Conservation (phyloP, 2,888 invertebrate genomes). For the Hylaea fasciaria region DNA sequence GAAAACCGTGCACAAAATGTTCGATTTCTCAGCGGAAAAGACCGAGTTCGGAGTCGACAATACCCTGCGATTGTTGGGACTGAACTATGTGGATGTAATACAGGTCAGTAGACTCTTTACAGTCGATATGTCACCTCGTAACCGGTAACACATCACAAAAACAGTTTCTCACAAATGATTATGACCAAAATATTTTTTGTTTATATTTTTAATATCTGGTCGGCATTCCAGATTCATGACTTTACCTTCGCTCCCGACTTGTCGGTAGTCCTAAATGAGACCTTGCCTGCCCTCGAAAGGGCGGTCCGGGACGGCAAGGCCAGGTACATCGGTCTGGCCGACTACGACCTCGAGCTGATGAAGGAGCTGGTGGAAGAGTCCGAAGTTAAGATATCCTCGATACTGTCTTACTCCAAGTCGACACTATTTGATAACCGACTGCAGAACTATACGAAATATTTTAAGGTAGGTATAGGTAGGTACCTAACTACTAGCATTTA, state of each 20-base stretch:
- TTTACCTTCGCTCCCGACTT: constrained; percentile 92
- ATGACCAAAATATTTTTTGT: no score
- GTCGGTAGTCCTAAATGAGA: constrained; percentile 92
- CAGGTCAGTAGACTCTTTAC: constrained; percentile 86
- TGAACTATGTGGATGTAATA: constrained; percentile 95
- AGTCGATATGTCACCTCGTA: no score
- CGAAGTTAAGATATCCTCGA: constrained; percentile 86
- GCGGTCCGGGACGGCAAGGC: constrained; percentile 90
- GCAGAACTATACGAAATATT: constrained; percentile 88
- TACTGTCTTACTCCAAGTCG: constrained; percentile 92
- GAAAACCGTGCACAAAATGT: constrained; percentile 88
- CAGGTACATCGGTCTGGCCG: constrained; percentile 93
- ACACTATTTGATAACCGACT: constrained; percentile 92
- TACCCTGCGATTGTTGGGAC: constrained; percentile 88
- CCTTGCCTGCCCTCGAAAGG: constrained; percentile 91
- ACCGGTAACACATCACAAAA: background rate
- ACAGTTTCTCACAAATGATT: no score
- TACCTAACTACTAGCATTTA: background rate
- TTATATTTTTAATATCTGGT: no score
- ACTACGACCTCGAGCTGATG: constrained; percentile 91
- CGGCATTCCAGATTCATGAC: constrained; percentile 92
- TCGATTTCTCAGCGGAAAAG: constrained; percentile 93
- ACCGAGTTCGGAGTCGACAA: constrained; percentile 90
- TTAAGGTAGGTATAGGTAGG: constrained; percentile 86
- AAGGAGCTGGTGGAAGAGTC: constrained; percentile 89